Percentiles rank a stretch among this genome's conserved stretches.
phyloP scores from a whole-genome alignment of 2,888 invertebrate genomes.

The Abrostola triplasia region DNA sequence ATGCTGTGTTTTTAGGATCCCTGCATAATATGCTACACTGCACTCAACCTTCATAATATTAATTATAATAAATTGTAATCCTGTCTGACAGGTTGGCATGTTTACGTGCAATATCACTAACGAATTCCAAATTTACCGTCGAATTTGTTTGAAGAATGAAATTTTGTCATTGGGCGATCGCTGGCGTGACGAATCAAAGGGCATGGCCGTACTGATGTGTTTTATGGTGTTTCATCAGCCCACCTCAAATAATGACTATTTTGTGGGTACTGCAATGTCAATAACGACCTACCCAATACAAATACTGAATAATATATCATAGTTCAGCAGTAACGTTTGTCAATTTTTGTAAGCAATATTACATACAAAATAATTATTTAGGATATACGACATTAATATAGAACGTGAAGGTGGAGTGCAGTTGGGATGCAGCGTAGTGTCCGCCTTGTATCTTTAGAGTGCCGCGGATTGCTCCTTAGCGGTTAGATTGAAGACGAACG shows the following conservation, averaged over 20 bases:
- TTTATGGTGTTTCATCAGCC: too few species aligned
- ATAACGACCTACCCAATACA: background rate
- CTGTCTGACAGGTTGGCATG: background rate
- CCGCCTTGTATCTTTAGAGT: constrained; percentile 84
- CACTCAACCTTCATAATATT: constrained; percentile 65
- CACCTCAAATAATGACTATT: too few species aligned
- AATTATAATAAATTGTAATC: constrained; percentile 18
- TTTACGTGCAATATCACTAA: too few species aligned
- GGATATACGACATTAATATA: constrained; percentile 13
- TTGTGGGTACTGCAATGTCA: too few species aligned
- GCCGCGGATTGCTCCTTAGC: constrained; percentile 83
- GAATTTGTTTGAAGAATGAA: too few species aligned
- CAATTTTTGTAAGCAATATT: constrained; percentile 38
- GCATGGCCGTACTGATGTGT: too few species aligned
- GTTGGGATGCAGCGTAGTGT: constrained; percentile 78
- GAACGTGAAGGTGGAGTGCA: constrained; percentile 64
- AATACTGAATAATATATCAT: constrained; percentile 7
- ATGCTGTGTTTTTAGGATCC: constrained; percentile 82
- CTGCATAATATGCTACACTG: constrained; percentile 72
- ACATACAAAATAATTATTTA: constrained; percentile 23
- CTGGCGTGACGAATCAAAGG: too few species aligned
- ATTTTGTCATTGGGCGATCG: too few species aligned
- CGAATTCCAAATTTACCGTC: background rate
- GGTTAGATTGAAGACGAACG: constrained; percentile 78
- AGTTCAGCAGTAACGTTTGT: constrained; percentile 22